These are phyloP conservation scores for Drosophila austrosaltans DNA, from an alignment of 2,888 invertebrate species.

Conservation along the genomic window DNA sequence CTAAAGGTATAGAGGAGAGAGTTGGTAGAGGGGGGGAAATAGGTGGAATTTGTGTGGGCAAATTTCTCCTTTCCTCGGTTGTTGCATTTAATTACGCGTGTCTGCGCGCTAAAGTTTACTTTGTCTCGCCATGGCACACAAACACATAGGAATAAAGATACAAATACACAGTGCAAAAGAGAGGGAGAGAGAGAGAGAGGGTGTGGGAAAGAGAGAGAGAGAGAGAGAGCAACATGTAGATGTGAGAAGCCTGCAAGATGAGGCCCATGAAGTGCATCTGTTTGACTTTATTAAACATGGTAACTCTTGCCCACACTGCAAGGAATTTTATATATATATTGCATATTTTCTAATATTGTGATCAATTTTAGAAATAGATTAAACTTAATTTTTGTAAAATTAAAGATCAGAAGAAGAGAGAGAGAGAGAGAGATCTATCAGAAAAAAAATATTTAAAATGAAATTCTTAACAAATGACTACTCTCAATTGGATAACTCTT, in stretches of 20 bases:
- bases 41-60: neutral
- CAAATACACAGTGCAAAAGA: neutral
- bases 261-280: slow-evolving; percentile 48
- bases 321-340: neutral
- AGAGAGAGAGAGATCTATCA: too few species aligned
- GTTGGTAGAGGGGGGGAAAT: neutral
- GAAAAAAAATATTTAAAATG: too few species aligned
- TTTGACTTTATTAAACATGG: slow-evolving; percentile 73
- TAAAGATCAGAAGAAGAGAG: too few species aligned
- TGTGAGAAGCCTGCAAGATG: slow-evolving; percentile 37
- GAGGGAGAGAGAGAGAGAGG: neutral
- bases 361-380: too few species aligned
- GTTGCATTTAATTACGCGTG: slow-evolving; percentile 76
- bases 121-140: slow-evolving; percentile 60
- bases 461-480: too few species aligned
- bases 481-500: too few species aligned
- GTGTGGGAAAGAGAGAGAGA: neutral
- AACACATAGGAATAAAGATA: slow-evolving; percentile 17
- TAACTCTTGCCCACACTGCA: slow-evolving; percentile 13
- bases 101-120: slow-evolving; percentile 67
- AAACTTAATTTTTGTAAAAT: too few species aligned
- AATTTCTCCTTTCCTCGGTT: slow-evolving; percentile 49
- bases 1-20: neutral
- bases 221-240: slow-evolving; percentile 11
- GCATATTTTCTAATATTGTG: neutral